Conservation (phyloP, 2,113 vertebrate species). For the Malurus cyaneus region DNA sequence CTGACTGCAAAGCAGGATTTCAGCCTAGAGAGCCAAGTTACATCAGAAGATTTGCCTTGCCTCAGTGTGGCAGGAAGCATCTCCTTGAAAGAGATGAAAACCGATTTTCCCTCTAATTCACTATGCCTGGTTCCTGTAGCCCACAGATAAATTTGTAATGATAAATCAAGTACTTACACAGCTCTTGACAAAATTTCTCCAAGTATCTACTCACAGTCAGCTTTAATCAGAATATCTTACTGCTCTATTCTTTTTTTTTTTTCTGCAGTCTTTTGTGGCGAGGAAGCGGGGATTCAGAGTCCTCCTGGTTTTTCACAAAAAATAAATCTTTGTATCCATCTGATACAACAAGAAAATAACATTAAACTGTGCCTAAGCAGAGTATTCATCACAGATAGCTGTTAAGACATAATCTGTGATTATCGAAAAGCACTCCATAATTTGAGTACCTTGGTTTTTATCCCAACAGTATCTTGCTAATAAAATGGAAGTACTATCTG, state of each 20-base stretch:
- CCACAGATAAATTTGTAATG: not conserved
- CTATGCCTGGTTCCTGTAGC: not conserved
- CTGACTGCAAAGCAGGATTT: constrained; percentile 47
- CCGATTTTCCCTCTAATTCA: not conserved
- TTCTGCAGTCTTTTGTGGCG: not conserved
- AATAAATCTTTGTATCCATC: not conserved
- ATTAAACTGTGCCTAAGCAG: not conserved
- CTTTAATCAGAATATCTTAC: constrained; percentile 12
- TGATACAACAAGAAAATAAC: constrained; percentile 10
- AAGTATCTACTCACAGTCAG: not conserved
- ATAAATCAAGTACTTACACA: constrained; percentile 19
- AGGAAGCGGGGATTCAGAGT: not conserved
- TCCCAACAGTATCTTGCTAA: not conserved
- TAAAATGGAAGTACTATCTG: not conserved
- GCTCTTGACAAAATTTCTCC: constrained; percentile 14
- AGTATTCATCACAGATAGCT: not conserved
- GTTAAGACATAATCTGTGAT: not conserved
- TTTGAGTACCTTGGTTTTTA: not conserved
- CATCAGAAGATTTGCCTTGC: constrained; percentile 43
- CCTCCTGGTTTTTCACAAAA: not conserved
- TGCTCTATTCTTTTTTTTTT: not conserved
- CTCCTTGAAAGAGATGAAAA: constrained; percentile 26
- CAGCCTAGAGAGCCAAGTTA: constrained; percentile 17
- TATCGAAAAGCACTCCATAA: not conserved
- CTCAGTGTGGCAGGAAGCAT: constrained; percentile 7